Evolutionary conservation across 2,888 invertebrate genomes (phyloP).

Genomic region (Galeopsomyia nigrocyanea): DNA sequence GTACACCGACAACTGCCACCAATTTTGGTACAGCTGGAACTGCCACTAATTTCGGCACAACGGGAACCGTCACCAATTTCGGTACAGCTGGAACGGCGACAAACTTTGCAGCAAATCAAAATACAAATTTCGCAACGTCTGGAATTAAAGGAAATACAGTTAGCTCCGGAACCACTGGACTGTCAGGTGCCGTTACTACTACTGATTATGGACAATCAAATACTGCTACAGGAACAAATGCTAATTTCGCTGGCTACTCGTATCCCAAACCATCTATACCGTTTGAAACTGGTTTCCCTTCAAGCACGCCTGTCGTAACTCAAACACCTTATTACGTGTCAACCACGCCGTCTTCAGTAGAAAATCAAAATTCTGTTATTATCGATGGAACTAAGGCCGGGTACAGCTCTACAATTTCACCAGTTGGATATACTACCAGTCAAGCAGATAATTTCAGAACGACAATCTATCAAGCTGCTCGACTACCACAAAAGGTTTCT

Average conservation of each 20-base stretch:
- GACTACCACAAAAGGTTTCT: slow-evolving; percentile 53
- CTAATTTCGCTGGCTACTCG: slow-evolving; percentile 45
- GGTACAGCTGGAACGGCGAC: not conserved
- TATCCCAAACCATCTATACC: slow-evolving; percentile 49
- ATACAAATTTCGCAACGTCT: not conserved
- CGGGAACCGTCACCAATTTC: not conserved
- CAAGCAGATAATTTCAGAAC: slow-evolving; percentile 56
- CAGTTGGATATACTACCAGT: slow-evolving; percentile 57
- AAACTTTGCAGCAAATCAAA: not conserved
- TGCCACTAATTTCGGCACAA: not conserved
- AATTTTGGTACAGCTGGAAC: not conserved
- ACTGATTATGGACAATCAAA: slow-evolving; percentile 3
- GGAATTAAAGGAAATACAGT: not conserved
- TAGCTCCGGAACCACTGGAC: slow-evolving; percentile 9
- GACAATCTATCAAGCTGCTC: slow-evolving; percentile 55
- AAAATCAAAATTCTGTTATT: slow-evolving; percentile 32
- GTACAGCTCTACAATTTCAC: slow-evolving; percentile 39
- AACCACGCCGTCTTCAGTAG: slow-evolving; percentile 23
- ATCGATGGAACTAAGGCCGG: slow-evolving; percentile 19
- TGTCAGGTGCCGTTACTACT: not conserved
- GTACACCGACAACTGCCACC: not conserved
- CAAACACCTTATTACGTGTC: slow-evolving; percentile 9
- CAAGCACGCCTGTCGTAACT: slow-evolving; percentile 11
- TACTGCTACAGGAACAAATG: not conserved
- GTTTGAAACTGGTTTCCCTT: slow-evolving; percentile 31